Base-by-base conservation (phyloP, 2,113 vertebrate species). In the Saccopteryx leptura region DNA sequence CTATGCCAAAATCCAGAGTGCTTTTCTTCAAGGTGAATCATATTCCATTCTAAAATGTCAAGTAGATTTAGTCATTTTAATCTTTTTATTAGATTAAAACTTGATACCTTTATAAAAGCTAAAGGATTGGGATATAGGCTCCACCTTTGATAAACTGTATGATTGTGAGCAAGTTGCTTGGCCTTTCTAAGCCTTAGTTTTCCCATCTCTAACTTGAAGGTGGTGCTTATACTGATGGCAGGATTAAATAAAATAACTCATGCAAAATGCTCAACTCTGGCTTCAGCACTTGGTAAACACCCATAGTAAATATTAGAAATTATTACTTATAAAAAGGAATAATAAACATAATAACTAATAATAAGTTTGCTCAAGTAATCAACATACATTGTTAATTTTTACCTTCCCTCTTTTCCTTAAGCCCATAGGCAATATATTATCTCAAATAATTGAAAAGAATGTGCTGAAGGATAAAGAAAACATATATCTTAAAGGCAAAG, bases 21-120 rank as follows among this genome's bases (percentile, higher is more conserved):
- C n/a, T 97, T 90, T 52, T 81, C 91, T 88, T 81, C 80, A 94
- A 93, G 95, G 96, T 92, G 96, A 92, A 85, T 95, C 94, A 75
- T 91, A 9, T 71, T 96, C 96, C 80, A 39, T 89, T 95, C 50
- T 80, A 28, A 48, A 93, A 65, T 72, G 92, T 52, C n/a, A n/a
- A 68, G 58, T 52, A 72, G 82, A 84, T 76, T 97, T 54, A 92
- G 69, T 85, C 68, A 94, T 97, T 95, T 94, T 92, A 84, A 91
- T 50, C 78, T 96, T 93, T 97, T 94, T 50, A 94, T 92, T 94
- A 83, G 94, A 93, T 78, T 90, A 88, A 93, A 7, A 93, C 88
- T 97, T 81, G 10, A 61, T 97, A 90, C 71, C 63, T 93, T 95
- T 89, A 88, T 33, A 72, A 93, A 90, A 72, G 56, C 33, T 56